Percentiles rank a stretch among this genome's conserved stretches.
Evolutionary conservation across 1,140 invertebrate species (phyloP).

Genomic region (Copidosoma floridanum): DNA sequence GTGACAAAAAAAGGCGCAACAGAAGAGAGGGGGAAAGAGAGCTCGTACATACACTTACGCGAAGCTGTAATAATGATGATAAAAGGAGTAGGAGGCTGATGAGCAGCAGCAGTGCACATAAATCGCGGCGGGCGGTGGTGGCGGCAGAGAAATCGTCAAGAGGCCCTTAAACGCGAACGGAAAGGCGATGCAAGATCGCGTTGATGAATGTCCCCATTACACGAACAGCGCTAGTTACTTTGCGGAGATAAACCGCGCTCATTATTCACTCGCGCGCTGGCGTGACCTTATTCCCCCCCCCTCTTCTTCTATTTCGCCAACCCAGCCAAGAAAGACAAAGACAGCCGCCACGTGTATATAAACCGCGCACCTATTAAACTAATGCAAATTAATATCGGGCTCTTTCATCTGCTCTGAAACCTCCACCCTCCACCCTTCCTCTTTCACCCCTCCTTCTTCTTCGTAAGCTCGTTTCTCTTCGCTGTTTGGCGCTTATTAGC

Average conservation of each 20-base stretch:
- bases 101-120: background rate
- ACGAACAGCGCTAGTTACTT: conserved; percentile 55
- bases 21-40: background rate
- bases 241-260: conserved; percentile 54
- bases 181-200: conserved; percentile 51
- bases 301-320: background rate
- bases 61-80: too few relatives aligned
- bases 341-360: conserved; percentile 4
- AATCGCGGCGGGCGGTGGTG: background rate
- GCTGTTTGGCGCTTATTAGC: conserved; percentile 23
- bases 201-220: conserved; percentile 56
- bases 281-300: conserved; percentile 50
- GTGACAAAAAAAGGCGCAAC: background rate
- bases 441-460: background rate
- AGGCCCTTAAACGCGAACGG: conserved; percentile 48
- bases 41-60: too few relatives aligned
- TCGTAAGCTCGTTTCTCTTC: background rate
- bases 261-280: conserved; percentile 51
- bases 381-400: conserved; percentile 52
- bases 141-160: conserved; percentile 43
- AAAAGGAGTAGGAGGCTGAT: background rate
- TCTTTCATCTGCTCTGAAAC: conserved; percentile 39
- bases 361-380: conserved; percentile 42
- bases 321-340: too few relatives aligned
- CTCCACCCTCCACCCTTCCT: conserved; percentile 16